Conservation (phyloP, 2,888 invertebrate species). For the Synanthedon formicaeformis region DNA sequence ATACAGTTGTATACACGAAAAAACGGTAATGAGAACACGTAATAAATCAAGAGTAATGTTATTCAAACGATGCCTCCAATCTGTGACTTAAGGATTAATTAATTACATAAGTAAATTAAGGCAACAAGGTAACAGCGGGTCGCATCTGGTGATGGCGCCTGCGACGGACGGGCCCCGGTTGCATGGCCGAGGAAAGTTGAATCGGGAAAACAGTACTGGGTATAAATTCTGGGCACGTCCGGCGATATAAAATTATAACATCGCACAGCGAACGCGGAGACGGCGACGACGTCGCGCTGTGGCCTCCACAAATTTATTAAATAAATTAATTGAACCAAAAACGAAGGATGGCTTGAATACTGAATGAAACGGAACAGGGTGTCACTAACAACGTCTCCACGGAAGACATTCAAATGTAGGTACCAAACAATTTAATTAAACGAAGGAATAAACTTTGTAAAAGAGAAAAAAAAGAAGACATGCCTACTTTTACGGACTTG, state of each 20-base stretch:
- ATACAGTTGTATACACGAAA: too few relatives aligned
- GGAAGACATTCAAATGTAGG: not conserved
- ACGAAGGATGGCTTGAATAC: slow-evolving; percentile 45
- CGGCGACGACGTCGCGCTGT: slow-evolving; percentile 37
- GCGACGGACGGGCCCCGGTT: slow-evolving; percentile 26
- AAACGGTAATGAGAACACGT: too few relatives aligned
- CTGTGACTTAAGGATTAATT: not conserved
- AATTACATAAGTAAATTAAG: not conserved
- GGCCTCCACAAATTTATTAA: slow-evolving; percentile 55
- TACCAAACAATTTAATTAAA: too few relatives aligned
- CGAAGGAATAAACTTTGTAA: too few relatives aligned
- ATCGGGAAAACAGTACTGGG: slow-evolving; percentile 50
- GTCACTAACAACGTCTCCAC: slow-evolving; percentile 13
- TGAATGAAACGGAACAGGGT: slow-evolving; percentile 21
- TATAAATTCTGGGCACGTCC: slow-evolving; percentile 60
- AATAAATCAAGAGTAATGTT: too few relatives aligned
- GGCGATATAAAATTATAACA: slow-evolving; percentile 64
- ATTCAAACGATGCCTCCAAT: not conserved
- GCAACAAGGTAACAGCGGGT: not conserved
- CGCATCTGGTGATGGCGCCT: slow-evolving; percentile 12
- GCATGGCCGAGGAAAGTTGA: slow-evolving; percentile 32
- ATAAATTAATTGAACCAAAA: slow-evolving; percentile 61
- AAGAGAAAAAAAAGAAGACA: too few relatives aligned
- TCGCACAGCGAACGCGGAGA: slow-evolving; percentile 41
- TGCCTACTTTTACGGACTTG: too few relatives aligned